Evolutionary conservation across 2,113 vertebrate species (phyloP).

Genomic region (Plectropomus leopardus): DNA sequence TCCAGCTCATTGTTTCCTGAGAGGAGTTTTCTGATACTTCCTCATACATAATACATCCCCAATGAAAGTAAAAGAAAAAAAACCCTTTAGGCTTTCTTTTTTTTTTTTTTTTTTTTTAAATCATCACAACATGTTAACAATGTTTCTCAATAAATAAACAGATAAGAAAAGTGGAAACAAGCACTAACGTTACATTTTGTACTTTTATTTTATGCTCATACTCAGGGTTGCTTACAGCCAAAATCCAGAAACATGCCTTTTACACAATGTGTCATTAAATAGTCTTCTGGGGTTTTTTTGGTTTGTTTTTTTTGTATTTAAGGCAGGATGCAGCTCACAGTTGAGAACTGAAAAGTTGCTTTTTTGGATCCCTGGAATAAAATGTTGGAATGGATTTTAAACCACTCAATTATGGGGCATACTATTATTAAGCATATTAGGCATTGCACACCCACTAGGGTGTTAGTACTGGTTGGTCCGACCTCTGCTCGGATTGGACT

Average conservation of each 20-base stretch:
- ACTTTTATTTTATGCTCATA: neutral
- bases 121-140: neutral
- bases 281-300: too few species aligned
- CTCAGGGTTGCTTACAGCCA: too few species aligned
- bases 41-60: neutral
- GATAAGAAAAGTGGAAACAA: neutral
- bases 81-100: neutral
- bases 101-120: slow-evolving; percentile 8
- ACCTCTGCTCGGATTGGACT: neutral
- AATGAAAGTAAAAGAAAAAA: neutral
- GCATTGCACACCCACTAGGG: too few species aligned
- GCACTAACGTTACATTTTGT: neutral
- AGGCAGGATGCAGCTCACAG: neutral
- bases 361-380: neutral
- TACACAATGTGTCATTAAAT: neutral
- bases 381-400: neutral
- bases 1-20: neutral
- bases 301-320: neutral
- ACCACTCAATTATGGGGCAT: neutral
- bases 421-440: neutral
- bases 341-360: neutral
- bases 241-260: too few species aligned
- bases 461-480: neutral
- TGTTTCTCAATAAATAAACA: neutral
- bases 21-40: neutral